Evolutionary conservation across 1,140 invertebrate species (phyloP).

Genomic region (Dryas iulia): DNA sequence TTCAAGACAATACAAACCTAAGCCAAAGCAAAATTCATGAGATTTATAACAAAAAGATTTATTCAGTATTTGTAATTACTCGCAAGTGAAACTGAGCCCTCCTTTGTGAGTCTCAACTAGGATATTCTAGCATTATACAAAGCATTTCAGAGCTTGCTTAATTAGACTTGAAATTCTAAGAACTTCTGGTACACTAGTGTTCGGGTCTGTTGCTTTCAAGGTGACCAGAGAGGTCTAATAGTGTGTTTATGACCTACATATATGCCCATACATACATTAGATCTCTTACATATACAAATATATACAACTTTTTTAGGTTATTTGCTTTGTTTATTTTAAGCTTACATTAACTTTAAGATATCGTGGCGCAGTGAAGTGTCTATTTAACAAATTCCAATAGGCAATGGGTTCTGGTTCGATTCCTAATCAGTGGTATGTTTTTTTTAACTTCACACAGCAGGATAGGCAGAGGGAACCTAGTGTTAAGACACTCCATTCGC

Average conservation of each 20-base stretch:
- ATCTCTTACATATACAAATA: too few species aligned
- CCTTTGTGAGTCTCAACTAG: conserved; percentile 8
- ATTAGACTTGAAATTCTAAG: conserved; percentile 29
- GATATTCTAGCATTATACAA: conserved; percentile 26
- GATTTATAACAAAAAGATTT: neutral
- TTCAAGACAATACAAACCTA: neutral
- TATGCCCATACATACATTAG: neutral
- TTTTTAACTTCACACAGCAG: too few species aligned
- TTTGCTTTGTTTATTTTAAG: too few species aligned
- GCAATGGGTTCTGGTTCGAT: too few species aligned
- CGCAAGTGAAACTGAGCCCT: neutral
- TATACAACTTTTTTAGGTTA: too few species aligned
- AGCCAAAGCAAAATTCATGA: neutral
- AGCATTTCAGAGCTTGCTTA: conserved; percentile 24
- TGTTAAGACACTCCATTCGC: too few species aligned
- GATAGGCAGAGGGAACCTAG: too few species aligned
- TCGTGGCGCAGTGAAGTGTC: too few species aligned
- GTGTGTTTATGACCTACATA: too few species aligned
- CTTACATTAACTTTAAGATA: too few species aligned
- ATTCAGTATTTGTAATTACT: neutral
- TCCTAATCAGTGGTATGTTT: too few species aligned
- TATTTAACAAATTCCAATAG: too few species aligned
- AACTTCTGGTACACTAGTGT: conserved; percentile 31
- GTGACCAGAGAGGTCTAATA: neutral
- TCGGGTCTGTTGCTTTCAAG: conserved; percentile 1